Percentiles rank a stretch among this genome's conserved stretches.
phyloP scores from a whole-genome alignment of 1,140 invertebrate species.

The Rhynchophorus ferrugineus region DNA sequence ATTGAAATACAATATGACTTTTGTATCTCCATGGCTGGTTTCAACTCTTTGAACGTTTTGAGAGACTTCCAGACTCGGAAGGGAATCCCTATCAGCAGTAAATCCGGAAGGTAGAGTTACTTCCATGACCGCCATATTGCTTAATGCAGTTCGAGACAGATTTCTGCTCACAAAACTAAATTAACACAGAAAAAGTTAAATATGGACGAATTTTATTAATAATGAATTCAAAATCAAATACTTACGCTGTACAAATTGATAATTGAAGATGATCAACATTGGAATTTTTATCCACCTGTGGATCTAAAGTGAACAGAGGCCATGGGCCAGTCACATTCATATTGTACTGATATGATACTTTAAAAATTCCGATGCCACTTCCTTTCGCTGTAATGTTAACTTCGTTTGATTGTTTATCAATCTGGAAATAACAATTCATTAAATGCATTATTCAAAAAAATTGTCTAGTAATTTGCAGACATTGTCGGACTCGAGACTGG shows the following conservation, averaged over 20 bases:
- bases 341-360: constrained; percentile 77
- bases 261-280: constrained; percentile 76
- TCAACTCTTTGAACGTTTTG: constrained; percentile 74
- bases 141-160: constrained; percentile 47
- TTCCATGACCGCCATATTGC: constrained; percentile 89
- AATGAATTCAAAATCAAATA: constrained; percentile 7
- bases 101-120: constrained; percentile 79
- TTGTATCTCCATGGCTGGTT: constrained; percentile 65
- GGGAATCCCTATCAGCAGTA: constrained; percentile 66
- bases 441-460: no score
- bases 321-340: constrained; percentile 83
- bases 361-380: constrained; percentile 73
- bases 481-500: no score
- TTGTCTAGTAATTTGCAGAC: no score
- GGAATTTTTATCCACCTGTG: constrained; percentile 78
- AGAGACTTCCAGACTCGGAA: constrained; percentile 63
- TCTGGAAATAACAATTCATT: constrained; percentile 21
- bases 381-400: constrained; percentile 58
- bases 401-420: constrained; percentile 30
- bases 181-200: background rate
- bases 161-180: constrained; percentile 48
- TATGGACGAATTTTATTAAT: constrained; percentile 3
- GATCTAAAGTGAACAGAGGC: constrained; percentile 83
- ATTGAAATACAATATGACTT: constrained; percentile 81
- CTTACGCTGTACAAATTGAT: constrained; percentile 75